A percentile compares a stretch with the other conserved stretches of the same genome.
Conservation (phyloP, 2,888 invertebrate species). For the Mythimna albipuncta region DNA sequence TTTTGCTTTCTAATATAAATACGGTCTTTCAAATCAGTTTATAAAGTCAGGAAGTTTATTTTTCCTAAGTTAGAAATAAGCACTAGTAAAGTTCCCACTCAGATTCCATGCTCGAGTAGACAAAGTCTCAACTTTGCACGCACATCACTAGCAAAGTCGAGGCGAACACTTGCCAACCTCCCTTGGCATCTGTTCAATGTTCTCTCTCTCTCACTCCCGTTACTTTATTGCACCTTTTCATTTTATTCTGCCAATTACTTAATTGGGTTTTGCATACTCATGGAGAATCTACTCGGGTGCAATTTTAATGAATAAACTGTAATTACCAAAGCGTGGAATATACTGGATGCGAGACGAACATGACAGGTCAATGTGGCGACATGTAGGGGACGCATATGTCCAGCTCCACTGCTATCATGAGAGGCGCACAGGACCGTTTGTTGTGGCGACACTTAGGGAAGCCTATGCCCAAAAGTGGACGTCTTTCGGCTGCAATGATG, state of each 20-base stretch:
- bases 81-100: not conserved
- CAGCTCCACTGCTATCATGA: no score
- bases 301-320: not conserved
- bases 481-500: no score
- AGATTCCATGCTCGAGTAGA: not conserved
- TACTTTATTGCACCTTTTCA: slow-evolving; percentile 36
- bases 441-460: no score
- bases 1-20: not conserved
- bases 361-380: no score
- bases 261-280: slow-evolving; percentile 21
- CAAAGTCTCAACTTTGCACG: not conserved
- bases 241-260: slow-evolving; percentile 50
- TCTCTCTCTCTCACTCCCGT: slow-evolving; percentile 40
- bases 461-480: no score
- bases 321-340: no score
- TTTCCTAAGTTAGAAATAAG: not conserved
- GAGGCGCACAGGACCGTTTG: no score
- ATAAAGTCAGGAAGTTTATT: not conserved
- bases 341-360: no score
- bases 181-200: slow-evolving; percentile 61
- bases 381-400: no score
- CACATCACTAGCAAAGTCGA: slow-evolving; percentile 52
- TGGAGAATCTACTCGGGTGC: not conserved
- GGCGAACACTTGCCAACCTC: slow-evolving; percentile 49
- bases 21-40: not conserved